Base-by-base conservation (phyloP, 2,113 vertebrate genomes). In the Carassius gibelio region DNA sequence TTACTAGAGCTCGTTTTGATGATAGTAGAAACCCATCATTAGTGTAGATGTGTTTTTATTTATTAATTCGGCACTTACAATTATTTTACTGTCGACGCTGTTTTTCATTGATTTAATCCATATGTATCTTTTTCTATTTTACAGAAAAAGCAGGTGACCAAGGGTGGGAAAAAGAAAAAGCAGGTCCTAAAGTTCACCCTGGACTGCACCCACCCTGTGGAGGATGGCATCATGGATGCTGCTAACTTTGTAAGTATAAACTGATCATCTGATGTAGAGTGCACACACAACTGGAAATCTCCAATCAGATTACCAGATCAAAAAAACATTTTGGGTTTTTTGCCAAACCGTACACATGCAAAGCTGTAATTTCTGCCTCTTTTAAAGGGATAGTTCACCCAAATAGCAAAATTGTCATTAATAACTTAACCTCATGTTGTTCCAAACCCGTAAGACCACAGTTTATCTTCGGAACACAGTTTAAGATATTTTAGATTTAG, bases 161-260 rank as follows among this genome's bases (percentile, higher is more conserved):
- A 96, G 87, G 97, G 97, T 89, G 97, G 98, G 82, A 99, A 98
- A 94, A 98, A 96, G 93, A 99, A 99, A 95, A 99, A 99, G 95
- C 98, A 97, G 88, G 93, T 98, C 84, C 88, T 99, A 86, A 99
- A 98, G 90, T 99, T 99, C 85, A 99, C 98, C 0, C 92, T 99
- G 87, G 98, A 99, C 89, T 99, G 98, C 90, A 99, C 98, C 15
- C 98, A 99, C 87, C 98, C 98, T 0, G 98, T 99, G 1, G 98
- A 99, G 92, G 98, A 99, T 94, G 98, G 98, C 26, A 99, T 99
- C 92, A 99, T 99, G 98, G 98, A 99, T 21, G 97, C 98, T 26
- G 97, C 97, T 86, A 99, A 99, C 91, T 99, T 99, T 78, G 98
- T 99, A 93, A 96, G 98, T 84, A 38, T 42, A 1, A 14, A 26